Percentiles rank a stretch among this genome's conserved stretches.
Conservation (phyloP, 1,140 invertebrate genomes). For the Matsumurasca onukii region DNA sequence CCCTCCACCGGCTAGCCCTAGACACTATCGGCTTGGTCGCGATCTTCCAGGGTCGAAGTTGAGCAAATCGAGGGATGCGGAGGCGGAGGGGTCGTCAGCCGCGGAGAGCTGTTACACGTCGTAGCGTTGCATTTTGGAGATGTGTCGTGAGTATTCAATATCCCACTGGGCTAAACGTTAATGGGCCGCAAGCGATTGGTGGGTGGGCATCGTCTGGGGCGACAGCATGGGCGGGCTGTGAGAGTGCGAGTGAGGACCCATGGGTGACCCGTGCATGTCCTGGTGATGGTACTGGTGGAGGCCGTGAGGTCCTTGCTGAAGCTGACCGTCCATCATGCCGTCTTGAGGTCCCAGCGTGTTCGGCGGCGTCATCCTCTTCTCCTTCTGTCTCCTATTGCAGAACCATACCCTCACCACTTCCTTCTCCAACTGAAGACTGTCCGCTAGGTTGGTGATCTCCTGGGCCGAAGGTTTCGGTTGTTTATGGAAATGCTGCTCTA, state of each 20-base stretch:
- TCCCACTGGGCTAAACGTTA: slow-evolving; percentile 55
- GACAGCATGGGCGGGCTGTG: slow-evolving; percentile 78
- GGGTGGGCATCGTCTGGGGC: slow-evolving; percentile 71
- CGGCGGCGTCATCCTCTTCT: slow-evolving; percentile 98
- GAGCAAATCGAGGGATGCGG: neutral
- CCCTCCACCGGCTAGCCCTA: neutral
- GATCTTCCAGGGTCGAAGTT: neutral
- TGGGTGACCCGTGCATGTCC: slow-evolving; percentile 78
- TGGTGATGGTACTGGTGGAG: slow-evolving; percentile 68
- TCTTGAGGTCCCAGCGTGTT: slow-evolving; percentile 68
- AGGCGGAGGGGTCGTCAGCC: slow-evolving; percentile 25
- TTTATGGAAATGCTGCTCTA: slow-evolving; percentile 98
- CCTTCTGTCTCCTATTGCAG: slow-evolving; percentile 98
- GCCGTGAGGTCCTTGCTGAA: slow-evolving; percentile 57
- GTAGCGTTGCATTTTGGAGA: slow-evolving; percentile 44
- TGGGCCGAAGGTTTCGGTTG: slow-evolving; percentile 98
- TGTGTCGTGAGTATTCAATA: slow-evolving; percentile 46
- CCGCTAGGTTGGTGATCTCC: slow-evolving; percentile 93
- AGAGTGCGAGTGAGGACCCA: slow-evolving; percentile 76
- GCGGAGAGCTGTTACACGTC: slow-evolving; percentile 33
- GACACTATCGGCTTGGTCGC: neutral
- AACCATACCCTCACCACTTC: slow-evolving; percentile 99
- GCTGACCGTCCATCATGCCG: slow-evolving; percentile 80
- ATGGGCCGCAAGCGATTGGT: slow-evolving; percentile 84
- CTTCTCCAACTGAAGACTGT: slow-evolving; percentile 96